Evolutionary conservation across 2,113 vertebrate species (phyloP).

Genomic region (Triplophysa dalaica): DNA sequence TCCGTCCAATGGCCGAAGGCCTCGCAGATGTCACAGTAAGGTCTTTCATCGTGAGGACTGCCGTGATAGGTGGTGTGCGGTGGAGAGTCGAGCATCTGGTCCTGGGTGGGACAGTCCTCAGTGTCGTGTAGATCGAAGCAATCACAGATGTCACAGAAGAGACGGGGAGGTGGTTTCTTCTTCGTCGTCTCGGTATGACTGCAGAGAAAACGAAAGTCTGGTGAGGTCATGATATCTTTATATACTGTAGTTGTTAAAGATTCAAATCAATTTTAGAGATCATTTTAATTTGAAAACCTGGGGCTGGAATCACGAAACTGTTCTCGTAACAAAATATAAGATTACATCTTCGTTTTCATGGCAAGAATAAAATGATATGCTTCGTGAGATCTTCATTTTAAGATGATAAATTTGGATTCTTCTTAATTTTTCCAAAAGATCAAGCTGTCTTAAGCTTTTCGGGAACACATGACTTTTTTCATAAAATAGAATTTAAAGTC

Average conservation of each 20-base stretch:
- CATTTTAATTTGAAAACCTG: too few species aligned
- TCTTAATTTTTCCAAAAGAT: too few species aligned
- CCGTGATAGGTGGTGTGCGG: conserved; percentile 91
- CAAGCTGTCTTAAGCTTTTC: too few species aligned
- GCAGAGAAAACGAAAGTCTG: not conserved
- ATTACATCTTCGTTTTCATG: too few species aligned
- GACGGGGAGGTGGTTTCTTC: conserved; percentile 86
- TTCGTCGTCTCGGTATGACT: conserved; percentile 74
- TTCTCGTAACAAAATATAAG: too few species aligned
- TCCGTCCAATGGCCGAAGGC: conserved; percentile 93
- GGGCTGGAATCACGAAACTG: too few species aligned
- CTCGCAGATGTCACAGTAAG: conserved; percentile 95
- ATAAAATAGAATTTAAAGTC: too few species aligned
- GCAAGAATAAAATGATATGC: too few species aligned
- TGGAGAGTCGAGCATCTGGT: conserved; percentile 85
- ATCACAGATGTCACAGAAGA: conserved; percentile 98
- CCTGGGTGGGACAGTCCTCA: conserved; percentile 94
- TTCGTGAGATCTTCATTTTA: too few species aligned
- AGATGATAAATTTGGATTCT: too few species aligned
- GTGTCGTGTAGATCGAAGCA: conserved; percentile 97
- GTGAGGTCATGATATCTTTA: not conserved
- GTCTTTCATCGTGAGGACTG: conserved; percentile 85
- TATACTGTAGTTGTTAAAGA: not conserved
- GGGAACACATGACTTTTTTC: too few species aligned
- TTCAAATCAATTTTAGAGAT: too few species aligned